Percentiles rank a stretch among this genome's conserved stretches.
These are phyloP conservation scores for Lytechinus variegatus DNA, from an alignment of 35 echinoderm and acorn worm genomes.

Conservation along the genomic window DNA sequence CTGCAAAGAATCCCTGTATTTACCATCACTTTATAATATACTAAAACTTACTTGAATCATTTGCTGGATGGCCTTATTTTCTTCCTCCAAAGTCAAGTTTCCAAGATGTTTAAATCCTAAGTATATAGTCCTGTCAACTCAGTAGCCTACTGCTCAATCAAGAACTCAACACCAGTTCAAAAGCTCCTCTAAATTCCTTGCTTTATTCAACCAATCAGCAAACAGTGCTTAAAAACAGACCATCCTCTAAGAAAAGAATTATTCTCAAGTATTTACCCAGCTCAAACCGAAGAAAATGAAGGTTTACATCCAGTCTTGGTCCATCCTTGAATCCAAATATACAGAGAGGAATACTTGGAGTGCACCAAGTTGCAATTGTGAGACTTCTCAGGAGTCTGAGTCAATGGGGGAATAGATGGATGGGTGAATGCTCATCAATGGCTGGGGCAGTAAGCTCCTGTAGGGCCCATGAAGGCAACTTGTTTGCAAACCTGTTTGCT, in stretches of 20 bases:
- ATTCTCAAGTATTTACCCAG: background rate
- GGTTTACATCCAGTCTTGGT: background rate
- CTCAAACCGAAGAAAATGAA: background rate
- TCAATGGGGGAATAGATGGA: background rate
- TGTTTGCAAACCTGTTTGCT: constrained; percentile 18
- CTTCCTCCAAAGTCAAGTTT: background rate
- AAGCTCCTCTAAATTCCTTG: background rate
- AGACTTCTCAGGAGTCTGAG: background rate
- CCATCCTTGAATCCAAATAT: background rate
- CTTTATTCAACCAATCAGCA: background rate
- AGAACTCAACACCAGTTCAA: background rate
- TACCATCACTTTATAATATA: background rate
- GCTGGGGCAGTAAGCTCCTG: background rate
- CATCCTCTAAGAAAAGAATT: background rate
- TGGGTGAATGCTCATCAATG: background rate
- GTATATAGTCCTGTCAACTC: background rate
- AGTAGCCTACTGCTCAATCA: background rate
- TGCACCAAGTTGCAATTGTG: background rate
- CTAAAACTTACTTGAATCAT: background rate
- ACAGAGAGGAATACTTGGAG: background rate
- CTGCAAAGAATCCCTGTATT: background rate
- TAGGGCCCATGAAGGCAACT: background rate
- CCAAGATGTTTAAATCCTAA: background rate
- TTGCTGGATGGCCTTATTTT: background rate
- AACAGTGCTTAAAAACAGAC: background rate